Base-by-base conservation (phyloP, 2,113 vertebrate genomes). In the Penelope pileata region DNA sequence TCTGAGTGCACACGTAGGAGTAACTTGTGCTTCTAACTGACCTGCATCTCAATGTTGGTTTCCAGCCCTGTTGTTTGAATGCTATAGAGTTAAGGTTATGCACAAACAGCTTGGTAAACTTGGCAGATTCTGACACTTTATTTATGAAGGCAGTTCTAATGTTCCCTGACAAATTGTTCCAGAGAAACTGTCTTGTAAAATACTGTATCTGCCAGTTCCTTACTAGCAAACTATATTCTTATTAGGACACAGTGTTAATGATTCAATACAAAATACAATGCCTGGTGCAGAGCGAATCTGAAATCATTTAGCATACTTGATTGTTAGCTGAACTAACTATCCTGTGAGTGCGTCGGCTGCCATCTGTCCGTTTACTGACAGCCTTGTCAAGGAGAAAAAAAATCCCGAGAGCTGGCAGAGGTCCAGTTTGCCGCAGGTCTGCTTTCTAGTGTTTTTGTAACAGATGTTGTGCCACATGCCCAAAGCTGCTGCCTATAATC, bases 351-450 rank as follows among this genome's bases (percentile, higher is more conserved):
- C 63, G 23, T 88, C 24, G 16, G 91, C 88, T 96, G 97, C 98
- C 98, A 98, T 98, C 97, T 98, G 98, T 97, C 97, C 95, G 10
- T 81, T 92, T 74, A 75, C 96, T 94, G 97, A 97, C 97, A 97
- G 95, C 95, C 96, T 93, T 95, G 94, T 96, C 40, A 43, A 94
- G 94, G 87, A 53, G 54, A 38, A 58, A 19, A 40, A 70, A n/a
- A 64, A 68, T 88, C 74, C 59, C 6, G 76, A 77, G 95, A 84
- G 84, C 94, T 98, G 98, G 98, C 98, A 83, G 78, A 0, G 50
- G 21, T 93, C 97, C 98, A 97, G 77, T 13, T 59, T 79, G 96
- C 95, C 8, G 45, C 90, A 96, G 96, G 84, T 97, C 78, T 97
- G 94, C 97, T 97, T 97, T 96, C 94, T 92, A 90, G 96, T 48